A percentile compares a stretch with the other conserved stretches of the same genome.
These are phyloP conservation scores for Lithophane leautieri DNA, from an alignment of 2,888 invertebrate species.

Conservation along the genomic window DNA sequence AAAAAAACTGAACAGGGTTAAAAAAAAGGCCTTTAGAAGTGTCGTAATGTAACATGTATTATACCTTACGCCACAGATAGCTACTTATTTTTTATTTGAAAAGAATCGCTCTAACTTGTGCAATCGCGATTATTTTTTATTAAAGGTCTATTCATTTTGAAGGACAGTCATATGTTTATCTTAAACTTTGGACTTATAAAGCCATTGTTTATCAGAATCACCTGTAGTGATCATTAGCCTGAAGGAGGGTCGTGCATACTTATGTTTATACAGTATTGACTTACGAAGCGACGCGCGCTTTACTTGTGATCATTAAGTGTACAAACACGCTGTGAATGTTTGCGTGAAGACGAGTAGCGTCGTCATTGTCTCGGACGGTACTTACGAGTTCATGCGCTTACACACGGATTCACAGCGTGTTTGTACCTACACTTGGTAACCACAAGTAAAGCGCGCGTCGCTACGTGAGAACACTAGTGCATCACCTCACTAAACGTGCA, in stretches of 20 bases:
- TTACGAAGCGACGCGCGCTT: too few species aligned
- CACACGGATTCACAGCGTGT: too few species aligned
- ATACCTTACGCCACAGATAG: too few species aligned
- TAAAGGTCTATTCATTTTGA: background rate
- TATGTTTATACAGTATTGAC: background rate
- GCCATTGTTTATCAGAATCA: background rate
- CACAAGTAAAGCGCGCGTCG: too few species aligned
- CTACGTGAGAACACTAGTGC: background rate
- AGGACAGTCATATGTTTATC: background rate
- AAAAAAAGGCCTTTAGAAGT: background rate
- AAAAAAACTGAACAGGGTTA: background rate
- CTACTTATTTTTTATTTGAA: background rate
- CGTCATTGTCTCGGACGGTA: too few species aligned
- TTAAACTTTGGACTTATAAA: slow-evolving; percentile 6
- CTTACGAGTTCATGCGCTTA: too few species aligned
- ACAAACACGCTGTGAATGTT: too few species aligned
- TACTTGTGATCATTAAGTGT: too few species aligned
- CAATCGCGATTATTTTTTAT: background rate
- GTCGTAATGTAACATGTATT: background rate
- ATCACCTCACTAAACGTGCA: slow-evolving; percentile 24
- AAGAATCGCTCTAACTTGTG: background rate
- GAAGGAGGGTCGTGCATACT: background rate
- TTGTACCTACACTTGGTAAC: too few species aligned
- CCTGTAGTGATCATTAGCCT: too few species aligned
- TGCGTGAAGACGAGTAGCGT: too few species aligned